These are phyloP conservation scores for Trilocha varians DNA, from an alignment of 2,888 invertebrate genomes.

Conservation along the genomic window DNA sequence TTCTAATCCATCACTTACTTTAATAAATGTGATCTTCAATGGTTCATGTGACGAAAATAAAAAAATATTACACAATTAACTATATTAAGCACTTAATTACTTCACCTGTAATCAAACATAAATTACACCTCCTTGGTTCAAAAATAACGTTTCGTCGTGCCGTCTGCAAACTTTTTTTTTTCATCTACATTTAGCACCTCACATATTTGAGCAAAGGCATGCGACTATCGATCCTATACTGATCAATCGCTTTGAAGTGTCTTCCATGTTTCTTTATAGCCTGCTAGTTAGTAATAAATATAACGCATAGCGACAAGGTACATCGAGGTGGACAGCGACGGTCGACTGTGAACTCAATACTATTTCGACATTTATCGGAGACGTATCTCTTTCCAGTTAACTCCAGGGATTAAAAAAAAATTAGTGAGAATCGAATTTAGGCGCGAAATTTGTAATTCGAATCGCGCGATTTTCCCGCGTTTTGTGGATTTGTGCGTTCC, in stretches of 20 bases:
- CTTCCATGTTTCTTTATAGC: conserved; percentile 57
- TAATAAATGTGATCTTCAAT: background rate
- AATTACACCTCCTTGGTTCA: background rate
- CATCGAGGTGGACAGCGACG: conserved; percentile 43
- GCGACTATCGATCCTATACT: conserved; percentile 46
- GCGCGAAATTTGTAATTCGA: conserved; percentile 16
- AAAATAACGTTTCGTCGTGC: conserved; percentile 4
- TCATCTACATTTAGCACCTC: conserved; percentile 8
- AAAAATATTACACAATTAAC: background rate
- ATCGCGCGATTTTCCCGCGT: conserved; percentile 32
- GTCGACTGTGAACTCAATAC: conserved; percentile 61
- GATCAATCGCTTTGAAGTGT: conserved; percentile 69
- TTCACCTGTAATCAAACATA: background rate
- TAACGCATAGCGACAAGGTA: conserved; percentile 59
- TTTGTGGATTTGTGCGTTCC: conserved; percentile 34
- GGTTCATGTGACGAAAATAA: background rate
- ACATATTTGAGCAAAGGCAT: conserved; percentile 21
- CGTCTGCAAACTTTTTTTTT: conserved; percentile 6
- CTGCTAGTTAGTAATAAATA: conserved; percentile 63
- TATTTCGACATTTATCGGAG: conserved; percentile 59
- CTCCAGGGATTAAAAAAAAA: conserved; percentile 27
- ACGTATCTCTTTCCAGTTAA: conserved; percentile 43
- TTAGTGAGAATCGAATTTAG: conserved; percentile 9
- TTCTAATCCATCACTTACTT: too few species aligned
- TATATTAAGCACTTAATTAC: too few species aligned